Base-by-base conservation (phyloP, 2,797 vertebrate species). In the Gymnothorax javanicus region DNA sequence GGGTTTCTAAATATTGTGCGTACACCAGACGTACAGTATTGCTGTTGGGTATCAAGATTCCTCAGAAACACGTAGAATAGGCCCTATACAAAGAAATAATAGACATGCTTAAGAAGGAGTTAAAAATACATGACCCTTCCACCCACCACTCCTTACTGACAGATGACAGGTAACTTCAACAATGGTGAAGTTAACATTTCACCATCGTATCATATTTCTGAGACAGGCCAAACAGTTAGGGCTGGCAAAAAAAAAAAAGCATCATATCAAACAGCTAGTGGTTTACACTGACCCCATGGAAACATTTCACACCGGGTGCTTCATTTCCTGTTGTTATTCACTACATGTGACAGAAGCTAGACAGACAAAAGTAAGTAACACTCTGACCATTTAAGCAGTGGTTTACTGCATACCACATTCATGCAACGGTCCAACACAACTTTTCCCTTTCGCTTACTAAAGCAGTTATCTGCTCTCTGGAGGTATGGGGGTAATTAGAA, bases 391-490 rank as follows among this genome's bases (percentile, higher is more conserved):
- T 87, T 86, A 58, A 83, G 85, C 86, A 86, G 54, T 54, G 33
- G 83, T 43, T 75, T 56, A 62, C 77, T 17, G n/a, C 84, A 87
- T 93, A 89, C 90, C 87, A 87, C 87, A 90, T 91, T 90, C 86
- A 92, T 91, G 84, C 87, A 87, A 85, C 86, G 91, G 87, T 89
- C 90, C 43, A 58, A 88, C 85, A 59, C n/a, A 73, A 84, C 84
- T 87, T 86, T 56, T 15, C 12, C 79, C 15, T 17, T 75, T 83
- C 57, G 84, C 83, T 58, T 77, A 52, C 27, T 33, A 13, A 85
- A 88, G 82, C 84, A 89, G 83, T 79, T 62, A 81, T 71, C 75
- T 82, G 59, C 59, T 23, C 84, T 56, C 85, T 58, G 69, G 58
- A 84, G 67, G 52, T 86, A 43, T 67, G 12, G 79, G 17, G 5